These are phyloP conservation scores for Drosophila ogumai DNA, from an alignment of 1,140 invertebrate genomes.

Conservation along the genomic window DNA sequence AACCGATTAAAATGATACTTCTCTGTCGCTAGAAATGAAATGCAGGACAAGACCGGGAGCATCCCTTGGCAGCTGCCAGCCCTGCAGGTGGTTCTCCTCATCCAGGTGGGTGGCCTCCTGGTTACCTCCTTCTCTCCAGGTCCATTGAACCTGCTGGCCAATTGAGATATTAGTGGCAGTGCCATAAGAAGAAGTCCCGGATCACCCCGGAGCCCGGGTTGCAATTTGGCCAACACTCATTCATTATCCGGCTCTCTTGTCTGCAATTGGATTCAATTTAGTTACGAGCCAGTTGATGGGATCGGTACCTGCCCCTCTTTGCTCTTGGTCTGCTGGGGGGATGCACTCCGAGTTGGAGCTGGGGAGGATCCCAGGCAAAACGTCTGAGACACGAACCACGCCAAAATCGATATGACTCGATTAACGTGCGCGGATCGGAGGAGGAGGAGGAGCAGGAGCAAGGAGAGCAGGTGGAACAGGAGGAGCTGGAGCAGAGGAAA, in stretches of 20 bases:
- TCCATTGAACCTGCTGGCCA: slow-evolving; percentile 60
- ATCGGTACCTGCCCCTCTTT: slow-evolving; percentile 25
- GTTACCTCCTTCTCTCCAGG: background rate
- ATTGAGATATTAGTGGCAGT: slow-evolving; percentile 75
- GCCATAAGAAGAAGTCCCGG: slow-evolving; percentile 7
- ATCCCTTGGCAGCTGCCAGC: background rate
- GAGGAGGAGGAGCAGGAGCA: background rate
- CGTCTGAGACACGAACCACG: slow-evolving; percentile 78
- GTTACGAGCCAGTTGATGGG: slow-evolving; percentile 63
- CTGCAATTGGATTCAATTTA: slow-evolving; percentile 81
- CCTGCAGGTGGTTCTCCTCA: slow-evolving; percentile 34
- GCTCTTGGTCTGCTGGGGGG: background rate
- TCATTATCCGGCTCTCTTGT: slow-evolving; percentile 61
- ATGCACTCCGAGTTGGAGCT: background rate
- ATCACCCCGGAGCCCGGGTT: slow-evolving; percentile 58
- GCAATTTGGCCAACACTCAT: slow-evolving; percentile 84
- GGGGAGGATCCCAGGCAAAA: slow-evolving; percentile 58
- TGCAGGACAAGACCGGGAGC: background rate
- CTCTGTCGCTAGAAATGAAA: too few species aligned
- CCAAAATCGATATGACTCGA: slow-evolving; percentile 83
- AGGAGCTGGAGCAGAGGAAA: background rate
- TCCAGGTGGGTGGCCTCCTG: slow-evolving; percentile 58
- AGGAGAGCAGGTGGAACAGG: too few species aligned
- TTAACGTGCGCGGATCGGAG: slow-evolving; percentile 67
- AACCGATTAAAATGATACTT: too few species aligned